phyloP scores from a whole-genome alignment of 30 jellyfish, hydroid and myxozoan species.

The Aurelia sp. region DNA sequence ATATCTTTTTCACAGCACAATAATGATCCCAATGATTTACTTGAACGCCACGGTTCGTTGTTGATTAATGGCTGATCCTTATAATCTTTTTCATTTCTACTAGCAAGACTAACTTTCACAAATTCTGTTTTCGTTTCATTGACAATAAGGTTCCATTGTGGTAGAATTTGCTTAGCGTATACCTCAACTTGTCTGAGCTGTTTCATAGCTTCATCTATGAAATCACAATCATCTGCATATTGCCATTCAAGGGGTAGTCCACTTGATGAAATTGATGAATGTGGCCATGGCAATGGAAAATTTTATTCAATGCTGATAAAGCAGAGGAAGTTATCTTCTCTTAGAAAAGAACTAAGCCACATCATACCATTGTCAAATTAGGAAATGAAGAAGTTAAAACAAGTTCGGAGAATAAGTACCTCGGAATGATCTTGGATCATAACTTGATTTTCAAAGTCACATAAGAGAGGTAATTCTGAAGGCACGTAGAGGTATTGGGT shows the following conservation, averaged over 20 bases:
- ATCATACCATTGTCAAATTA: too few relatives aligned
- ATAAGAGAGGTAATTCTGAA: too few relatives aligned
- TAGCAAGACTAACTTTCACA: neutral
- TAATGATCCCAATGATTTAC: neutral
- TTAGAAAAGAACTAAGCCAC: too few relatives aligned
- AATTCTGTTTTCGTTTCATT: neutral
- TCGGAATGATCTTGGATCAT: too few relatives aligned
- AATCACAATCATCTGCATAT: neutral
- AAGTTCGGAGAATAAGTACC: too few relatives aligned
- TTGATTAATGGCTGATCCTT: neutral
- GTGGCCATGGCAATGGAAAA: too few relatives aligned
- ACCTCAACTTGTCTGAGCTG: neutral
- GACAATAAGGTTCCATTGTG: neutral
- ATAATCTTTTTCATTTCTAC: neutral
- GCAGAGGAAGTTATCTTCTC: too few relatives aligned
- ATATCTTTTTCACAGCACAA: too few relatives aligned
- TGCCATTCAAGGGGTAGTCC: neutral
- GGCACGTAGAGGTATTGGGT: too few relatives aligned
- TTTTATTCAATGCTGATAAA: too few relatives aligned
- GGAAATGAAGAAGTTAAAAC: too few relatives aligned
- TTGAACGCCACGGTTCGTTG: neutral
- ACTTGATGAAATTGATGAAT: neutral
- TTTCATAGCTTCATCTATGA: neutral
- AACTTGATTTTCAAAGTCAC: too few relatives aligned
- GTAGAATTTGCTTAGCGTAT: neutral